Base-by-base conservation (phyloP, 2,888 invertebrate species). In the Octonoba sinensis region DNA sequence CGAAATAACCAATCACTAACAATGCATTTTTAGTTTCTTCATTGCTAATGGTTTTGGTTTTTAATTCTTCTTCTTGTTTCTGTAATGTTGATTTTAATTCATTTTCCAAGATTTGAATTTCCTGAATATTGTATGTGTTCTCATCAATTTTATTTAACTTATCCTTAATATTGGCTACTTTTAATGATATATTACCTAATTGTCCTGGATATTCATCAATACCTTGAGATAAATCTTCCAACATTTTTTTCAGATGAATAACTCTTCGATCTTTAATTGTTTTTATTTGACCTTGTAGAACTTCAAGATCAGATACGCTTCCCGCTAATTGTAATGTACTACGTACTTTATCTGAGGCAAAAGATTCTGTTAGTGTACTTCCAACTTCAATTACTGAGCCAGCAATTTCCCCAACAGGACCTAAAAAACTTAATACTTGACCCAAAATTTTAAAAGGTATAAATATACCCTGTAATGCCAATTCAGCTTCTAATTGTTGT, bases 301-400 rank as follows among this genome's bases (percentile, higher is more conserved):
- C 4, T 49, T 27, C 13, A 18, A 72, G 1, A 18, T 60, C 71
- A 15, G 62, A 51, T 12, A 59, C 15, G 2, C 51, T 51, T 15
- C n/a, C 6, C 13, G 71, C 20, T 1, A 62, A 11, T 16, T 62
- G 12, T 0, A 60, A 60, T 3, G 46, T 27, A 3, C 6, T 16
- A 1, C 13, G 15, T 3, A 15, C 13, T 1, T 36, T 27, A 12
- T 8, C 20, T 18, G 51, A 36, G 1, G 18, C 49, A 12, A 62
- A 62, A 27, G 71, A 72, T 27, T 72, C 71, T 16, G 51, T 20
- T 12, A 72, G 16, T 27, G 60, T 13, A n/a, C 16, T 36, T 18
- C 46, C 51, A 11, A 20, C 15, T 36, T 46, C 36, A n/a, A 72
- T 36, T 16, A 27, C 60, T 15, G 47, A 44, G 13, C 71, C 62